Evolutionary conservation across 2,113 vertebrate species (phyloP).

Genomic region (Dicrurus megarhynchus): DNA sequence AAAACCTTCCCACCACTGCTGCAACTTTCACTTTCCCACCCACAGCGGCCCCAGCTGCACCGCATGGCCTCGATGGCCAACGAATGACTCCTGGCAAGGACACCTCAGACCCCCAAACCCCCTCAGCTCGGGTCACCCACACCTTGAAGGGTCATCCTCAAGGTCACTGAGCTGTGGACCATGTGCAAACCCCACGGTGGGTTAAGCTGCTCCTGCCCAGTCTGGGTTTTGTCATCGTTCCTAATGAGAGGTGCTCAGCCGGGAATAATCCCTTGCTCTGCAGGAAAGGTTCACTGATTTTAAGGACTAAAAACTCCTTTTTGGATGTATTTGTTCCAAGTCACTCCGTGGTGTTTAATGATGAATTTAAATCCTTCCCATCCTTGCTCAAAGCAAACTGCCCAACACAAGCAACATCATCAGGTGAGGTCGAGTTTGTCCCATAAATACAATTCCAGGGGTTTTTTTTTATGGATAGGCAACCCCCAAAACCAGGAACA

Average conservation of each 20-base stretch:
- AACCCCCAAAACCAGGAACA: neutral
- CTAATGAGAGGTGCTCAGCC: neutral
- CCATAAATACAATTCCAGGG: neutral
- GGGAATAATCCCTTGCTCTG: neutral
- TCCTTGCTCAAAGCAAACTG: neutral
- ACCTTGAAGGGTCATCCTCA: neutral
- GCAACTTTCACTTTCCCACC: neutral
- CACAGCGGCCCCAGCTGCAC: neutral
- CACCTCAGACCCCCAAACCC: neutral
- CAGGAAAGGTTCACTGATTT: neutral
- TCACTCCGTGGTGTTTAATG: neutral
- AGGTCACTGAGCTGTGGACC: neutral
- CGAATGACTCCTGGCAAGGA: neutral
- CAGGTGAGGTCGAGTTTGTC: neutral
- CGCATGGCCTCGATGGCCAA: rapidly evolving
- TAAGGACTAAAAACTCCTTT: neutral
- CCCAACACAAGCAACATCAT: neutral
- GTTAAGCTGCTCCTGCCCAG: neutral
- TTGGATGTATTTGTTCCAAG: neutral
- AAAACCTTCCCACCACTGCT: neutral
- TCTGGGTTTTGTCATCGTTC: neutral
- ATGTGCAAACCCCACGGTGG: neutral
- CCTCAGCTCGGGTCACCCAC: rapidly evolving
- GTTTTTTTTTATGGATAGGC: neutral
- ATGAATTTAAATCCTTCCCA: neutral